Conservation (phyloP, 2,888 invertebrate species). For the Macropis europaea region DNA sequence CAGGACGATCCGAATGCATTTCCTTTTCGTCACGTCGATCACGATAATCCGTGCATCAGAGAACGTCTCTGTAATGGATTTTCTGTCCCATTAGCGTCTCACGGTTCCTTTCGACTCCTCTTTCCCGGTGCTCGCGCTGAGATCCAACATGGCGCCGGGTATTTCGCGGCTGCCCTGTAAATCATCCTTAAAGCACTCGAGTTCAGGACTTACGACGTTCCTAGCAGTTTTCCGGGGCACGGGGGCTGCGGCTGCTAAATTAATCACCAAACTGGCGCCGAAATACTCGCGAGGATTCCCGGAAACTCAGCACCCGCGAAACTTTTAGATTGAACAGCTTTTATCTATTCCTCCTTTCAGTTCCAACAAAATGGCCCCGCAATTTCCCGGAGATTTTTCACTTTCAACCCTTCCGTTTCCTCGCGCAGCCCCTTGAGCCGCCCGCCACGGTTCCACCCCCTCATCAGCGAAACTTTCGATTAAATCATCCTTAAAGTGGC, state of each 20-base stretch:
- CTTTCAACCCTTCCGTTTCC: background rate
- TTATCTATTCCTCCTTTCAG: constrained; percentile 30
- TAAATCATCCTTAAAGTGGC: constrained; percentile 62
- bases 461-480: constrained; percentile 54
- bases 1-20: background rate
- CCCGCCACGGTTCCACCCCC: background rate
- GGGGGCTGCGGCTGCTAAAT: constrained; percentile 30
- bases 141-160: constrained; percentile 5
- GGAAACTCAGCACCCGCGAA: constrained; percentile 10
- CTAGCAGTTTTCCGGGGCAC: constrained; percentile 30
- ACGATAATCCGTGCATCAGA: constrained; percentile 6
- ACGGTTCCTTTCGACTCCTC: background rate
- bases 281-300: constrained; percentile 36
- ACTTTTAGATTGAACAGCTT: constrained; percentile 49
- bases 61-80: constrained; percentile 18
- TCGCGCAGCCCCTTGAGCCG: too few relatives aligned
- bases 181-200: constrained; percentile 53
- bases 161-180: constrained; percentile 35
- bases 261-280: constrained; percentile 49
- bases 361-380: constrained; percentile 8
- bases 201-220: constrained; percentile 35
- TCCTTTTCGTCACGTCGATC: background rate
- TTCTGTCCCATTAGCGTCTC: constrained; percentile 32
- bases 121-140: background rate
- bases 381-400: constrained; percentile 24